Evolutionary conservation across 2,113 vertebrate species (phyloP).

Genomic region (Tachysurus vachellii): DNA sequence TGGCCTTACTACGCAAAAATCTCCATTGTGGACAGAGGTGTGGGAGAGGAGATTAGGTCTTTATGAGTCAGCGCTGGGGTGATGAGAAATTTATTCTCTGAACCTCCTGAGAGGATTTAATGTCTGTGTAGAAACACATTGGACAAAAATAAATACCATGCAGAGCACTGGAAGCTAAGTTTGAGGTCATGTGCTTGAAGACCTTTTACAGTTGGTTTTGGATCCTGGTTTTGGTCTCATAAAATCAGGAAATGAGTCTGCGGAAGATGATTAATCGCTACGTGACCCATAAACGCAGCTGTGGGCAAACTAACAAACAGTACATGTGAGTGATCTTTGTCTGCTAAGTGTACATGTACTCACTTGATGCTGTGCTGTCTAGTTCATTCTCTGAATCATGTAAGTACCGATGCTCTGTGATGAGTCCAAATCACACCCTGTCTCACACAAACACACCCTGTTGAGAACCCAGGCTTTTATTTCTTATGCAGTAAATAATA

Average conservation of each 20-base stretch:
- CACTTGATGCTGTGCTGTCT: not conserved
- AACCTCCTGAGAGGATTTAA: constrained; percentile 27
- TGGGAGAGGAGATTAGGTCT: not conserved
- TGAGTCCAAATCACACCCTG: constrained; percentile 25
- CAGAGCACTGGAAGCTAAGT: not conserved
- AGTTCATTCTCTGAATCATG: not conserved
- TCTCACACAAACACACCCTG: constrained; percentile 19
- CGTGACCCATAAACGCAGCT: not conserved
- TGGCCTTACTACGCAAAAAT: not conserved
- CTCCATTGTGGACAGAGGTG: not conserved
- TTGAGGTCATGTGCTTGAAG: not conserved
- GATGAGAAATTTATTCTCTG: constrained; percentile 17
- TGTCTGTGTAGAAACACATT: not conserved
- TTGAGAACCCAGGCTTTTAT: not conserved
- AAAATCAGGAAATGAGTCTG: constrained; percentile 22
- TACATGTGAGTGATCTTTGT: not conserved
- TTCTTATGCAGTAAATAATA: not conserved
- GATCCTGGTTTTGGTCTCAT: not conserved
- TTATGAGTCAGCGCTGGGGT: constrained; percentile 30
- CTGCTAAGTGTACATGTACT: constrained; percentile 8
- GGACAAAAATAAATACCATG: not conserved
- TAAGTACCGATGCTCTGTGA: constrained; percentile 9
- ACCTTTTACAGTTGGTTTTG: not conserved
- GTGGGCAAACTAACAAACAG: not conserved
- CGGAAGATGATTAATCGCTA: constrained; percentile 9